Conservation (phyloP, 1,140 invertebrate genomes). For the Glossosoma conforme region DNA sequence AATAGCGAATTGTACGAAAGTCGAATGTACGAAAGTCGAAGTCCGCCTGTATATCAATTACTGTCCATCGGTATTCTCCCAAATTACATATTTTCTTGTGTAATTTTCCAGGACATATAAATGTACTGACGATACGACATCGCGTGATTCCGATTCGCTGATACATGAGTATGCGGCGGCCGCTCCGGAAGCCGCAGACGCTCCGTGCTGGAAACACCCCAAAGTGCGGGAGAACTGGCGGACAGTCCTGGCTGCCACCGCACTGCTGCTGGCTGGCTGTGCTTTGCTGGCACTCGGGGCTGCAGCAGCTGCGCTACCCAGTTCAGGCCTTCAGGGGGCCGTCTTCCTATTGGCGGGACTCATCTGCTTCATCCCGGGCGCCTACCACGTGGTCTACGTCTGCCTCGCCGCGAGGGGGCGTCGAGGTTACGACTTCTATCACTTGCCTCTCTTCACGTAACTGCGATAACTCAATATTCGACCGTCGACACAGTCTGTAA, state of each 20-base stretch:
- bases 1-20: no score
- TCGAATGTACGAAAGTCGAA: no score
- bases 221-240: conserved; percentile 82
- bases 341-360: conserved; percentile 77
- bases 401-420: conserved; percentile 76
- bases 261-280: conserved; percentile 69
- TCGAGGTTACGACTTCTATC: conserved; percentile 77
- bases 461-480: no score
- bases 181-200: conserved; percentile 51
- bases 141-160: conserved; percentile 72
- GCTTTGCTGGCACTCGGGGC: conserved; percentile 69
- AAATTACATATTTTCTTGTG: conserved; percentile 1
- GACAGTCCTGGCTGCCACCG: conserved; percentile 72
- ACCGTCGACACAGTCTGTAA: background rate
- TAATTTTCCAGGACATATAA: conserved; percentile 59
- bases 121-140: conserved; percentile 62
- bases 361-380: conserved; percentile 76
- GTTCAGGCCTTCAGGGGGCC: conserved; percentile 68
- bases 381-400: conserved; percentile 79
- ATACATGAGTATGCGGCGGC: conserved; percentile 68
- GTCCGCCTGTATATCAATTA: no score
- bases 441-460: conserved; percentile 76
- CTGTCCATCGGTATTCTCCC: no score
- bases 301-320: conserved; percentile 61
- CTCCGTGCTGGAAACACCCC: conserved; percentile 74